Conservation (phyloP, 2,797 vertebrate species). For the Rhinella marina region DNA sequence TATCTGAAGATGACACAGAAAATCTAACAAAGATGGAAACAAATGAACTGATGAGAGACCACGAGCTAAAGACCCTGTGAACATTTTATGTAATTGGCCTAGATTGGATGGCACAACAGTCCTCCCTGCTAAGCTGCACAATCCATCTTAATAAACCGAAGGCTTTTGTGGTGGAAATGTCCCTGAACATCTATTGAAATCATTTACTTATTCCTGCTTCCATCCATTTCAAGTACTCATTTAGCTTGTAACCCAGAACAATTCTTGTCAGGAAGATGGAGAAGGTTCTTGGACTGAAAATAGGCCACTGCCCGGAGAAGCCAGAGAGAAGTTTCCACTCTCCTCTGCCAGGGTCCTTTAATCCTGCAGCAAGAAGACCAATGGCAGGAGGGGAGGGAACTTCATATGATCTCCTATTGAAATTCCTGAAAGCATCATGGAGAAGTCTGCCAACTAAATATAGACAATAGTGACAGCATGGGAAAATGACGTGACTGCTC, state of each 20-base stretch:
- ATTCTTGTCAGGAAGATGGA: constrained; percentile 30
- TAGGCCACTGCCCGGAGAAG: background rate
- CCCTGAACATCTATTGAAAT: constrained; percentile 25
- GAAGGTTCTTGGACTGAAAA: constrained; percentile 29
- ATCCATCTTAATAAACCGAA: constrained; percentile 36
- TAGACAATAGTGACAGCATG: constrained; percentile 28
- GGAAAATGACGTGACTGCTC: background rate
- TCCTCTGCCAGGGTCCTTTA: constrained; percentile 44
- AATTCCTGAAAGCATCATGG: constrained; percentile 39
- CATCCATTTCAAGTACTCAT: constrained; percentile 21
- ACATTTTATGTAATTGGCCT: constrained; percentile 27
- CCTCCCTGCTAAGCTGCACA: constrained; percentile 2
- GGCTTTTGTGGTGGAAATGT: constrained; percentile 25
- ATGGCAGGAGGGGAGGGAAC: constrained; percentile 42
- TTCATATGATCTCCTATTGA: constrained; percentile 46
- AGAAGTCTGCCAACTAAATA: constrained; percentile 45
- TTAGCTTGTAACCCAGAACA: constrained; percentile 43
- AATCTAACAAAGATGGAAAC: constrained; percentile 14
- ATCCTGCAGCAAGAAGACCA: constrained; percentile 40
- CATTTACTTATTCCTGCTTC: constrained; percentile 6
- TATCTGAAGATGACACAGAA: background rate
- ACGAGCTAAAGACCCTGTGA: constrained; percentile 11
- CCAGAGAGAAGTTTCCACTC: constrained; percentile 37
- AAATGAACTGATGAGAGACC: constrained; percentile 14
- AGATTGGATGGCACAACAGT: background rate